phyloP scores from a whole-genome alignment of 2,888 invertebrate species.

The Opisthograptis luteolata region DNA sequence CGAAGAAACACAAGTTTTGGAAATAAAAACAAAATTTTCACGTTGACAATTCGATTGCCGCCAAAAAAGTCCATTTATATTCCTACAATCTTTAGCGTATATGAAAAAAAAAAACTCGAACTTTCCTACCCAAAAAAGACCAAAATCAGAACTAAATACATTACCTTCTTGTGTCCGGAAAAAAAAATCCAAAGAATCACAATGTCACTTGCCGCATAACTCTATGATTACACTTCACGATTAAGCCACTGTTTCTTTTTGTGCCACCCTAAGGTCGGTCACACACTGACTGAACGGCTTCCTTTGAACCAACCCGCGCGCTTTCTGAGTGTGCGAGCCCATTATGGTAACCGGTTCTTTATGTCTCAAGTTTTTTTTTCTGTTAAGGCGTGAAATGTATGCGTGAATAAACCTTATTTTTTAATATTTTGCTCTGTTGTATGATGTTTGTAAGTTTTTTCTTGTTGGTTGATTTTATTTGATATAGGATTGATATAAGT shows the following conservation, averaged over 20 bases:
- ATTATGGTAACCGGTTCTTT: slow-evolving; percentile 37
- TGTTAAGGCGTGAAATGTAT: background rate
- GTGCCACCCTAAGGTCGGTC: slow-evolving; percentile 48
- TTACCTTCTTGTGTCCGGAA: background rate
- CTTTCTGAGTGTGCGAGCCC: slow-evolving; percentile 54
- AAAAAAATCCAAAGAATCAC: slow-evolving; percentile 17
- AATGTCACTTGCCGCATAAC: slow-evolving; percentile 12
- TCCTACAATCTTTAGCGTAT: no score
- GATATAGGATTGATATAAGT: no score
- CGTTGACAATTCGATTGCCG: no score
- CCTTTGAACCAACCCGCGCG: slow-evolving; percentile 42
- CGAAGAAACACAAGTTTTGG: no score
- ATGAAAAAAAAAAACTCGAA: background rate
- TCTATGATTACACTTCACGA: slow-evolving; percentile 11
- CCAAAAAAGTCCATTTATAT: no score
- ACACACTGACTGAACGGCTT: slow-evolving; percentile 55
- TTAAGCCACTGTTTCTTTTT: slow-evolving; percentile 31
- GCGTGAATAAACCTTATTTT: background rate
- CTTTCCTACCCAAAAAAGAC: background rate
- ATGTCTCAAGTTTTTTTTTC: slow-evolving; percentile 16
- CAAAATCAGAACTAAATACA: background rate
- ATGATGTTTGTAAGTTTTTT: background rate
- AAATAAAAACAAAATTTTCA: no score
- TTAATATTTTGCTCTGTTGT: background rate
- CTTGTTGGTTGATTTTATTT: no score